phyloP scores from a whole-genome alignment of 2,113 vertebrate genomes.

The Ahaetulla prasina region DNA sequence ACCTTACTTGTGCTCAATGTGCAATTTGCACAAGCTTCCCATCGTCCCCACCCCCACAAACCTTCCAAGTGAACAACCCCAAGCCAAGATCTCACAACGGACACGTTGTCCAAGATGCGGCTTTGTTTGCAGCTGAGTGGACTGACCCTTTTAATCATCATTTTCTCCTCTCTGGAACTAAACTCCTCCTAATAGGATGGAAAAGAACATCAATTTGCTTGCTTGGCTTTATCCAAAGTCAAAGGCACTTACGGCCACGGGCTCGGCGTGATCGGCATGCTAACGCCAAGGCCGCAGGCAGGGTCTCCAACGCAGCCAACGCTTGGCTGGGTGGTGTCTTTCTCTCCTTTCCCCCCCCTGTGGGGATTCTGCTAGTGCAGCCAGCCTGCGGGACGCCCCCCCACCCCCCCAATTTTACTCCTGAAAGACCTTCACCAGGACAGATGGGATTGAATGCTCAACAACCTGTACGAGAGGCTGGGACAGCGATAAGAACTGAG shows the following conservation, averaged over 20 bases:
- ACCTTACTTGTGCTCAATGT: fast-evolving
- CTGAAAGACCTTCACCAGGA: background rate
- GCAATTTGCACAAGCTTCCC: background rate
- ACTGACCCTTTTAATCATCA: slow-evolving; percentile 59
- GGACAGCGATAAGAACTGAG: too few species aligned
- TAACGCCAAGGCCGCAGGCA: slow-evolving; percentile 10
- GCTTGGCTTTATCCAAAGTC: slow-evolving; percentile 68
- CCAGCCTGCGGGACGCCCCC: background rate
- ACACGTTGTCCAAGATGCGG: background rate
- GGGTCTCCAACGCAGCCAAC: background rate
- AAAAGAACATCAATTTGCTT: slow-evolving; percentile 69
- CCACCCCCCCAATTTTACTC: background rate
- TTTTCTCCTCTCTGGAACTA: slow-evolving; percentile 61
- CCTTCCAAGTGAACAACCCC: background rate
- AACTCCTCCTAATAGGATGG: slow-evolving; percentile 62
- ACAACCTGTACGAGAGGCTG: background rate
- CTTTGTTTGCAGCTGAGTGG: slow-evolving; percentile 4
- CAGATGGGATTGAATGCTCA: background rate
- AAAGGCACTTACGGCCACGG: slow-evolving; percentile 58
- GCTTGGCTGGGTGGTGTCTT: too few species aligned
- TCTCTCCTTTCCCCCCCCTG: background rate
- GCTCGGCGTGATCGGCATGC: slow-evolving; percentile 50
- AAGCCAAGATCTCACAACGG: background rate
- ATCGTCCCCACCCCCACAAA: too few species aligned
- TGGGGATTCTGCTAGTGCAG: background rate